phyloP scores from a whole-genome alignment of 2,888 invertebrate genomes.

The Scaptodrosophila latifasciaeformis region DNA sequence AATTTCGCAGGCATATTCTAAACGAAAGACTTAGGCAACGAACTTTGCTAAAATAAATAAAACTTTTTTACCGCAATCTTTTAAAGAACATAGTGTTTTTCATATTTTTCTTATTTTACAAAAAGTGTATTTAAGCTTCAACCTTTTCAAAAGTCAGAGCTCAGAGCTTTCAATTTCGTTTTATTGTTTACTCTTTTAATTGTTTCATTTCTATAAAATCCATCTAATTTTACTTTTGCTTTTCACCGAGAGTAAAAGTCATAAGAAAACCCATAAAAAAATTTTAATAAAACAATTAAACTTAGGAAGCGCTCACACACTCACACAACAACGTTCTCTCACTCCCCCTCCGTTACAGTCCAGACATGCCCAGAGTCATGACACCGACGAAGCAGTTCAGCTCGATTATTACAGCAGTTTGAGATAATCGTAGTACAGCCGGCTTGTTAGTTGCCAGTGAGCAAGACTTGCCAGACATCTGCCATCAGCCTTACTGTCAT shows the following conservation, averaged over 20 bases:
- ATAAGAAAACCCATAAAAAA: conserved; percentile 38
- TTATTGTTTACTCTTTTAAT: conserved; percentile 32
- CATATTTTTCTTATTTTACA: too few species aligned
- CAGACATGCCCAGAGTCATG: conserved; percentile 22
- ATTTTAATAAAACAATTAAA: conserved; percentile 40
- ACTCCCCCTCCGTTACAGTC: background rate
- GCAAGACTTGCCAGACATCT: background rate
- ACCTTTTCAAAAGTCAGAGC: too few species aligned
- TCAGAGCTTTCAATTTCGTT: too few species aligned
- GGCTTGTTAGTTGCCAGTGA: too few species aligned
- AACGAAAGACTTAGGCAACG: conserved; percentile 40
- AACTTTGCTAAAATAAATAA: too few species aligned
- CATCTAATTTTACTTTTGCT: conserved; percentile 23
- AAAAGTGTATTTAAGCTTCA: too few species aligned
- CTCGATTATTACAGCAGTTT: conserved; percentile 52
- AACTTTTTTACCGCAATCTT: too few species aligned
- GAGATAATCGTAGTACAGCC: background rate
- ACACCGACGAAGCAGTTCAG: conserved; percentile 17
- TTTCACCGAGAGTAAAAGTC: conserved; percentile 50
- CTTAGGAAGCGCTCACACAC: conserved; percentile 8
- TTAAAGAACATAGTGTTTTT: too few species aligned
- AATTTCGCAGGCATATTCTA: conserved; percentile 30
- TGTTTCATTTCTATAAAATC: conserved; percentile 22
- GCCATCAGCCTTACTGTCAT: conserved; percentile 1
- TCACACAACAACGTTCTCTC: background rate